A percentile compares a stretch with the other conserved stretches of the same genome.
Conservation (phyloP, 1,140 invertebrate genomes). For the Choristoneura fumiferana region DNA sequence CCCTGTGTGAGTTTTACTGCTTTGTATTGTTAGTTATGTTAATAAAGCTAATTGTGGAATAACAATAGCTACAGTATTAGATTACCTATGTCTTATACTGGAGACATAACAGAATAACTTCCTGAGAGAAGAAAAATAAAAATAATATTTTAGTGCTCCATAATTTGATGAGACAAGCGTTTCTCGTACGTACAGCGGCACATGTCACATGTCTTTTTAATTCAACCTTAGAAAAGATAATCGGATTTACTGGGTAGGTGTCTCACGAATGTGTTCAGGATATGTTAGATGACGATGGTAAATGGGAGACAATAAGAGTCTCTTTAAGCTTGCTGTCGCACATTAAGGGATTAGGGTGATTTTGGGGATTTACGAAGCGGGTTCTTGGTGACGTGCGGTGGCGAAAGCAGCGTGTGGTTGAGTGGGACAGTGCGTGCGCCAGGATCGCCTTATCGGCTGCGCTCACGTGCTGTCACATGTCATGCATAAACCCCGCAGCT, state of each 20-base stretch:
- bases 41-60: no score
- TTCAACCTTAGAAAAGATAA: not conserved
- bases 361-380: not conserved
- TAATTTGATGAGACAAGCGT: slow-evolving; percentile 5
- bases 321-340: slow-evolving; percentile 10
- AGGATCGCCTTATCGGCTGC: not conserved
- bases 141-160: not conserved
- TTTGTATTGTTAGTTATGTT: no score
- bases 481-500: not conserved
- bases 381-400: slow-evolving; percentile 9
- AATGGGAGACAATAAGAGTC: not conserved
- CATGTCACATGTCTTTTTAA: not conserved
- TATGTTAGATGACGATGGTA: slow-evolving; percentile 1
- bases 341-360: not conserved
- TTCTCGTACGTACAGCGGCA: not conserved
- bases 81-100: no score
- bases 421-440: not conserved
- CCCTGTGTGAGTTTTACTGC: no score
- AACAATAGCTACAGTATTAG: no score
- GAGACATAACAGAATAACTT: no score
- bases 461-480: not conserved
- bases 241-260: not conserved
- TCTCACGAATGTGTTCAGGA: not conserved
- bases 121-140: not conserved
- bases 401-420: not conserved